Evolutionary conservation across 2,888 invertebrate genomes (phyloP).

Genomic region (Scaeva pyrastri): DNA sequence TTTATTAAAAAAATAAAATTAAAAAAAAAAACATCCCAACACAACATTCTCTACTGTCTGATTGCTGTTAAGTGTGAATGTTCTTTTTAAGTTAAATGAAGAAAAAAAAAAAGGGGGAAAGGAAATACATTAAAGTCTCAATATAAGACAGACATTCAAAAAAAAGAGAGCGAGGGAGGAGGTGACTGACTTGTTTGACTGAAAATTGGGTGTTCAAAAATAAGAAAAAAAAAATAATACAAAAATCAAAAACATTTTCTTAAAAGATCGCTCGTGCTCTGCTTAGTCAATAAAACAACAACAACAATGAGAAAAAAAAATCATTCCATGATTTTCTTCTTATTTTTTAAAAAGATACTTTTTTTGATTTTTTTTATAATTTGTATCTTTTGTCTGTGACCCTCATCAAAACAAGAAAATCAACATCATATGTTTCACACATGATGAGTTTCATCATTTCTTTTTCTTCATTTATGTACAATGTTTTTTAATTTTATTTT

Average conservation of each 20-base stretch:
- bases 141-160: constrained; percentile 41
- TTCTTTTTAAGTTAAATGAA: constrained; percentile 35
- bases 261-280: constrained; percentile 68
- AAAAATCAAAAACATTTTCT: constrained; percentile 35
- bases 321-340: constrained; percentile 57
- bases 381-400: constrained; percentile 75
- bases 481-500: constrained; percentile 22
- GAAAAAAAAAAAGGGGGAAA: constrained; percentile 22
- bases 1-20: constrained; percentile 79
- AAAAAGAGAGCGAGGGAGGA: constrained; percentile 51
- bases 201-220: constrained; percentile 69
- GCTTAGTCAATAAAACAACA: constrained; percentile 52
- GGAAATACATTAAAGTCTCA: constrained; percentile 63
- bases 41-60: constrained; percentile 68
- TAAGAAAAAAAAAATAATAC: constrained; percentile 14
- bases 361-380: constrained; percentile 41
- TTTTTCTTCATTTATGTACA: constrained; percentile 15
- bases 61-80: constrained; percentile 65
- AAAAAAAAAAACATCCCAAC: constrained; percentile 60
- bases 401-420: constrained; percentile 74
- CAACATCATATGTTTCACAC: constrained; percentile 75
- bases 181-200: constrained; percentile 68
- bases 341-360: constrained; percentile 44
- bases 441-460: constrained; percentile 62
- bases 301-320: constrained; percentile 14